Conservation (phyloP, 2,113 vertebrate species). For the Fregata magnificens region DNA sequence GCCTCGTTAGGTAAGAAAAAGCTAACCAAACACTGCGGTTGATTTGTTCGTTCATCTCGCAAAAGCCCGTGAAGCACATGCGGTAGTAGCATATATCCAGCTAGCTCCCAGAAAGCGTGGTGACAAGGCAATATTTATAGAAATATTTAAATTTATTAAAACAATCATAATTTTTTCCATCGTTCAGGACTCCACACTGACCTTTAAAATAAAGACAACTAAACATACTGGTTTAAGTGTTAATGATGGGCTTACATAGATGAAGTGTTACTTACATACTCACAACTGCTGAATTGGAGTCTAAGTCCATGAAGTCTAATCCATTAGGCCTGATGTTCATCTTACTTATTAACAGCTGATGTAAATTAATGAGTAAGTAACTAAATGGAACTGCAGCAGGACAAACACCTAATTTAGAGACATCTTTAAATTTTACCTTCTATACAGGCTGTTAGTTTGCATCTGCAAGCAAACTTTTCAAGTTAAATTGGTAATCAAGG, state of each 20-base stretch:
- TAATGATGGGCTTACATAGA: neutral
- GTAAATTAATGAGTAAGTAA: constrained; percentile 39
- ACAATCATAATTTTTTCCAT: accelerated
- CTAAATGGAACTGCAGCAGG: neutral
- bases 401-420: neutral
- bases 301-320: neutral
- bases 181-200: neutral
- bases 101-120: neutral
- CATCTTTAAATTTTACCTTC: constrained; percentile 13
- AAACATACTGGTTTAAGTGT: neutral
- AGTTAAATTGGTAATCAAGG: constrained; percentile 27
- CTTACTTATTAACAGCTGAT: neutral
- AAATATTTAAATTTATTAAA: neutral
- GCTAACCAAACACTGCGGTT: neutral
- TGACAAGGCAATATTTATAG: neutral
- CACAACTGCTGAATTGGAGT: neutral
- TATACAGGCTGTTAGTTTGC: constrained; percentile 13
- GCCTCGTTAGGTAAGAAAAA: neutral
- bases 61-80: neutral
- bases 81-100: neutral
- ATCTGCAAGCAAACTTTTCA: constrained; percentile 2
- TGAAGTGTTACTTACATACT: neutral
- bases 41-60: neutral
- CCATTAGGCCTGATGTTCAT: neutral
- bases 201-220: neutral